Conservation (phyloP, 1,140 invertebrate species). For the Sesamia nonagrioides region DNA sequence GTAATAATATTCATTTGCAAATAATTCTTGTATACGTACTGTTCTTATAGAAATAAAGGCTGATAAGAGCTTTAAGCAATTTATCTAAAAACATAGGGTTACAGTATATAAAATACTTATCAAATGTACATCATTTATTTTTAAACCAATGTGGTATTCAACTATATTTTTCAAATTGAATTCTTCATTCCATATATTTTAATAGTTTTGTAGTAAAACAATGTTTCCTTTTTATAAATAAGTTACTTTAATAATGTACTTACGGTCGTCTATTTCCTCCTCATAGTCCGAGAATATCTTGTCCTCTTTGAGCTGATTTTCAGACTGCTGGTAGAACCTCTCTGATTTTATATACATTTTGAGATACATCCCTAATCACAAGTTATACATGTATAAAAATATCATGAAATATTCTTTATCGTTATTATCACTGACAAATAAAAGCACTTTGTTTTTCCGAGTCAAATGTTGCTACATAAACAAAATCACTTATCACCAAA, state of each 20-base stretch:
- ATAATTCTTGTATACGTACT: too few species aligned
- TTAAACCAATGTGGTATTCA: too few species aligned
- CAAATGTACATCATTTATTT: too few species aligned
- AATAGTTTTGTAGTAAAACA: too few species aligned
- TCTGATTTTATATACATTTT: conserved; percentile 84
- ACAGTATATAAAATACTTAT: too few species aligned
- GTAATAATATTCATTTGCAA: too few species aligned
- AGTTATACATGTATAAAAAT: conserved; percentile 2
- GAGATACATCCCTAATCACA: conserved; percentile 72
- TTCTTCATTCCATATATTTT: too few species aligned
- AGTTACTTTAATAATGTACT: conserved; percentile 53
- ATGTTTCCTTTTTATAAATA: background rate
- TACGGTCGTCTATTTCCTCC: conserved; percentile 77
- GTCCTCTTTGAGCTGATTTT: conserved; percentile 74
- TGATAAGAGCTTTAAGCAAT: too few species aligned
- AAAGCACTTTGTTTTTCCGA: background rate
- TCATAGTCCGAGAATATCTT: conserved; percentile 78
- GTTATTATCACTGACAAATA: conserved; percentile 13
- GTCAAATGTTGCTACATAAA: conserved; percentile 3
- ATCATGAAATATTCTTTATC: background rate
- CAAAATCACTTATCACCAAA: conserved; percentile 19
- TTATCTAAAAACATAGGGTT: too few species aligned
- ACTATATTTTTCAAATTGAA: too few species aligned
- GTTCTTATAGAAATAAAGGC: too few species aligned
- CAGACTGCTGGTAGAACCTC: conserved; percentile 77